Percentiles rank a stretch among this genome's conserved stretches.
Conservation (phyloP, 1,140 invertebrate species). For the Zaprionus nigranus region DNA sequence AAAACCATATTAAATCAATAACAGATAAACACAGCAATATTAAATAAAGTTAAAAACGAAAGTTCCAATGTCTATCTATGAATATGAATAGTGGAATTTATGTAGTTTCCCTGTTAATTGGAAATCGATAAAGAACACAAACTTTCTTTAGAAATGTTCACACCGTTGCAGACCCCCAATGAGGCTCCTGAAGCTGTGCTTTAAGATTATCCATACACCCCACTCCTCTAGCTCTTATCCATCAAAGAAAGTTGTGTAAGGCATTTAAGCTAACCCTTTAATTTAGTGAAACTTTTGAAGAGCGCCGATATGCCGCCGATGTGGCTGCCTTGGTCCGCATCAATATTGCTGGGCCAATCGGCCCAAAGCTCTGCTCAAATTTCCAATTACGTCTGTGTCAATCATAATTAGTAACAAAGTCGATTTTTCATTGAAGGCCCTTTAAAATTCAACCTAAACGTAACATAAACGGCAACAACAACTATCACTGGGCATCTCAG, state of each 20-base stretch:
- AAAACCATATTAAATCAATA: no score
- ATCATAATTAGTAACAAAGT: constrained; percentile 84
- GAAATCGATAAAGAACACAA: neutral
- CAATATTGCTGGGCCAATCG: constrained; percentile 41
- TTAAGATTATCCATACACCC: constrained; percentile 19
- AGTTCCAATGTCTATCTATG: no score
- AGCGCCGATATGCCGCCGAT: constrained; percentile 56
- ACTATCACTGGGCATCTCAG: constrained; percentile 10
- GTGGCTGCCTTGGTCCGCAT: constrained; percentile 21
- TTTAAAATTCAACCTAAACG: constrained; percentile 59
- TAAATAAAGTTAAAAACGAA: no score
- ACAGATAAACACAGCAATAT: no score
- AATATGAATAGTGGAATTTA: no score
- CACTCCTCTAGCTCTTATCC: constrained; percentile 67
- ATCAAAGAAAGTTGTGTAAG: constrained; percentile 76
- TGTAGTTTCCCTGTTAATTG: no score
- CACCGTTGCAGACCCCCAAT: constrained; percentile 42
- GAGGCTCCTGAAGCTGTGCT: constrained; percentile 25
- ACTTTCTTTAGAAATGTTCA: constrained; percentile 68
- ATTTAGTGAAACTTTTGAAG: constrained; percentile 82
- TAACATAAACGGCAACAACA: constrained; percentile 50
- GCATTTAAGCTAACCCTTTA: constrained; percentile 75
- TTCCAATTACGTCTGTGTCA: constrained; percentile 84
- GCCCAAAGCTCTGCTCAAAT: constrained; percentile 78
- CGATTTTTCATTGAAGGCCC: constrained; percentile 80